A percentile compares a stretch with the other conserved stretches of the same genome.
Conservation (phyloP, 1,140 invertebrate species). For the Saxidomus purpurata region DNA sequence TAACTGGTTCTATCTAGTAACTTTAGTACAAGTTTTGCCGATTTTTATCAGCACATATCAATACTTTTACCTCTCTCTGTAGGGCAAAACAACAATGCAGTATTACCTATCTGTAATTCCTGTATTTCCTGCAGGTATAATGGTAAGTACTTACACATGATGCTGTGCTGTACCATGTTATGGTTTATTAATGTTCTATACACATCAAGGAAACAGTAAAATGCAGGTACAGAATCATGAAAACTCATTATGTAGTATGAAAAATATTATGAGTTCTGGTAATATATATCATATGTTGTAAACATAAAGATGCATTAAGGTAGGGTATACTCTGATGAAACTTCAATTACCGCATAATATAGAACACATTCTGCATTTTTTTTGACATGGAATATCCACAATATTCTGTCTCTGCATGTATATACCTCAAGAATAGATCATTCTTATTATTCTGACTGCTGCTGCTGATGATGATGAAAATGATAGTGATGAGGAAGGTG, state of each 20-base stretch:
- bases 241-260: slow-evolving; percentile 10
- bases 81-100: not conserved
- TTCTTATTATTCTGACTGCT: no score
- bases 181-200: not conserved
- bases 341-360: not conserved
- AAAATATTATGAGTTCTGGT: not conserved
- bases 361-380: no score
- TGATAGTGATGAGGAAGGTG: not conserved
- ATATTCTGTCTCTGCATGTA: no score
- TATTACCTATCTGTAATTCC: not conserved
- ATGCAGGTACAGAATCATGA: not conserved
- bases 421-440: no score
- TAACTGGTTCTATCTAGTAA: not conserved
- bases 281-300: not conserved
- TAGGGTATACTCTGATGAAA: not conserved
- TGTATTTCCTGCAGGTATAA: not conserved
- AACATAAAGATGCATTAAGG: not conserved
- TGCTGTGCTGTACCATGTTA: not conserved
- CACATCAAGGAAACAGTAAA: slow-evolving; percentile 4
- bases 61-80: not conserved
- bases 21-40: not conserved
- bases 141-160: not conserved
- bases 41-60: not conserved
- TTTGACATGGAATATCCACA: no score
- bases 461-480: no score